Evolutionary conservation across 2,113 vertebrate genomes (phyloP).

Genomic region (Nerophis lumbriciformis): DNA sequence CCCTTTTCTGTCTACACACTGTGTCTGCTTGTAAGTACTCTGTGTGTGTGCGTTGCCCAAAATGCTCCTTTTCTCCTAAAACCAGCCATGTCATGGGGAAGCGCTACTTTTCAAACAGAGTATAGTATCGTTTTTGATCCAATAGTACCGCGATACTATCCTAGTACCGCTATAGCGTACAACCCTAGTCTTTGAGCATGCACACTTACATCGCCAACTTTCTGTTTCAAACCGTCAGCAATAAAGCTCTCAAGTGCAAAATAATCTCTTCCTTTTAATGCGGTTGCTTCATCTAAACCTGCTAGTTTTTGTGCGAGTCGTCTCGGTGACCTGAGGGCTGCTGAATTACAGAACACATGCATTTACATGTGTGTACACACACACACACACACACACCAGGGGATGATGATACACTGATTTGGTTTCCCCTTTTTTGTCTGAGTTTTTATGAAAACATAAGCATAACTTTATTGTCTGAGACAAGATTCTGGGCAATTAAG

Average conservation of each 20-base stretch:
- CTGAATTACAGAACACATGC: constrained; percentile 25
- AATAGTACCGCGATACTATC: no score
- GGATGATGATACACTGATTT: constrained; percentile 59
- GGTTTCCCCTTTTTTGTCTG: constrained; percentile 43
- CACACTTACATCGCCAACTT: constrained; percentile 56
- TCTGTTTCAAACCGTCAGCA: constrained; percentile 66
- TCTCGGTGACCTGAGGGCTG: constrained; percentile 52
- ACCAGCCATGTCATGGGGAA: no score
- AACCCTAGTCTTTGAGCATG: constrained; percentile 24
- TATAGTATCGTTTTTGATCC: no score
- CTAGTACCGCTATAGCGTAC: no score
- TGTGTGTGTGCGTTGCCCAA: no score
- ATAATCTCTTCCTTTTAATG: constrained; percentile 65
- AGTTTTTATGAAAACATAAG: constrained; percentile 58
- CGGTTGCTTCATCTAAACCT: constrained; percentile 70
- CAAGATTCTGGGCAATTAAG: constrained; percentile 64
- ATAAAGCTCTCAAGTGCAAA: constrained; percentile 53
- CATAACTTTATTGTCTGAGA: constrained; percentile 61
- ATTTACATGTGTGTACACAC: constrained; percentile 43
- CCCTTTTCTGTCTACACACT: no score
- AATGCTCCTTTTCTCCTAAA: no score
- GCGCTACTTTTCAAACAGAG: no score
- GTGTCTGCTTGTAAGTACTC: no score
- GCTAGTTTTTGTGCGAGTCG: constrained; percentile 58
- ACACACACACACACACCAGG: constrained; percentile 3